Evolutionary conservation across 2,113 vertebrate species (phyloP), one percentile per base, ranked within the genome.

Genomic region (Lepidothrix coronata): DNA sequence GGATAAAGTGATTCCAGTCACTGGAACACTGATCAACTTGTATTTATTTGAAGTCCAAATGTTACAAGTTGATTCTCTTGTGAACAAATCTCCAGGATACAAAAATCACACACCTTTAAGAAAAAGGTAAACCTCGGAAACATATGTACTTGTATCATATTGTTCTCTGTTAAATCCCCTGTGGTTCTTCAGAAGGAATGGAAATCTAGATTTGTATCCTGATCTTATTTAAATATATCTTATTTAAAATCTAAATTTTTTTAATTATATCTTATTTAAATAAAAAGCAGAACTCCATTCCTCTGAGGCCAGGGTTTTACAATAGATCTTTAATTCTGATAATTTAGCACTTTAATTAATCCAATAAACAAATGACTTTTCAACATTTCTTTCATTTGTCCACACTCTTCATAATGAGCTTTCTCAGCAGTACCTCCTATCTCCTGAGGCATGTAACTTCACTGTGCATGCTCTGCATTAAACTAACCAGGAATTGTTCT

Each of bases 81-180:
- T 15, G 27, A 70, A 43, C 5, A 51, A 58, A 57, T 18, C 43
- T 62, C 61, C 27, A 83, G 54, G 23, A 62, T 28, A 24, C 12
- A n/a, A 62, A 62, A 87, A 85, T 2, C 6, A 6, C 30, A 4
- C 4, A 35, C 28, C 25, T 59, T 41, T 62, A 61, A 48, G 30
- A 13, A 31, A 83, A 62, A 62, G 8, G 11, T 70, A 83, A 49
- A 63, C 6, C 63, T 62, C 52, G 5, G 14, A 67, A 94, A 83
- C 4, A 6, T 14, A 65, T 0, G 0, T 28, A 62, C 20, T 48
- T 46, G 8, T 31, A 37, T 18, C 27, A n/a, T 16, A 31, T 5
- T 59, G 33, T 68, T 65, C 57, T 67, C 59, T 48, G 4, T 23
- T 35, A 73, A 66, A 90, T 25, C 6, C 43, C 12, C 44, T 49